Evolutionary conservation across 64 coral and sea anemone genomes (phyloP).

Genomic region (Montipora foliosa): DNA sequence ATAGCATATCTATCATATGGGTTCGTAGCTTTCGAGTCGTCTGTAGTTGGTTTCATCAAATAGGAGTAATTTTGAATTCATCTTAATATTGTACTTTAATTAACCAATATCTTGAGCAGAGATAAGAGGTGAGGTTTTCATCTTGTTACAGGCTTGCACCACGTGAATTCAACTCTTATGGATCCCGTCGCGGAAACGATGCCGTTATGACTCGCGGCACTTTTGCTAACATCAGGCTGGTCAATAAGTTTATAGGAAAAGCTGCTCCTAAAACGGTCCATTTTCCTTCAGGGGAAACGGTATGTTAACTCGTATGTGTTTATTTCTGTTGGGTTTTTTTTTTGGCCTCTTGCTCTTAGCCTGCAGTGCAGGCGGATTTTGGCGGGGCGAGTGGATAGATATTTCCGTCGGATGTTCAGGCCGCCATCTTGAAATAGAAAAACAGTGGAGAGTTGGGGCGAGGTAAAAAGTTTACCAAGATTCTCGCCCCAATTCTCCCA

Average conservation of each 20-base stretch:
- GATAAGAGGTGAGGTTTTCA: background rate
- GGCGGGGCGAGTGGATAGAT: too few species aligned
- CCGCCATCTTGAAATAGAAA: too few species aligned
- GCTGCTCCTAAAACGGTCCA: conserved; percentile 90
- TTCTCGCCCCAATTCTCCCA: too few species aligned
- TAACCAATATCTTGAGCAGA: background rate
- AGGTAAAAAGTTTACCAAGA: too few species aligned
- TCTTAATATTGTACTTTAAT: too few species aligned
- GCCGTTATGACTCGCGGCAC: conserved; percentile 98
- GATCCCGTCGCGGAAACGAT: conserved; percentile 98
- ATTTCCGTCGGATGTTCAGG: too few species aligned
- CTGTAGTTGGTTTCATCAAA: too few species aligned
- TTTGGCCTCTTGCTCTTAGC: too few species aligned
- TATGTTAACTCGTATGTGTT: background rate
- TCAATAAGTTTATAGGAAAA: conserved; percentile 99
- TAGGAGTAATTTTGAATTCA: background rate
- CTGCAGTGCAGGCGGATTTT: too few species aligned
- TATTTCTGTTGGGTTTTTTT: background rate
- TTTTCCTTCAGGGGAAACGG: conserved; percentile 85
- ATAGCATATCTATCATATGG: too few species aligned
- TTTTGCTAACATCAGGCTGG: conserved; percentile 95
- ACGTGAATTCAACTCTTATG: conserved; percentile 97
- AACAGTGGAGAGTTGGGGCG: too few species aligned
- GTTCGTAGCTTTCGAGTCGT: too few species aligned
- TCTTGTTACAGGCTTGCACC: conserved; percentile 73